Percentiles rank a stretch among this genome's conserved stretches.
Conservation (phyloP, 1,140 invertebrate species). For the Amyelois transitella region DNA sequence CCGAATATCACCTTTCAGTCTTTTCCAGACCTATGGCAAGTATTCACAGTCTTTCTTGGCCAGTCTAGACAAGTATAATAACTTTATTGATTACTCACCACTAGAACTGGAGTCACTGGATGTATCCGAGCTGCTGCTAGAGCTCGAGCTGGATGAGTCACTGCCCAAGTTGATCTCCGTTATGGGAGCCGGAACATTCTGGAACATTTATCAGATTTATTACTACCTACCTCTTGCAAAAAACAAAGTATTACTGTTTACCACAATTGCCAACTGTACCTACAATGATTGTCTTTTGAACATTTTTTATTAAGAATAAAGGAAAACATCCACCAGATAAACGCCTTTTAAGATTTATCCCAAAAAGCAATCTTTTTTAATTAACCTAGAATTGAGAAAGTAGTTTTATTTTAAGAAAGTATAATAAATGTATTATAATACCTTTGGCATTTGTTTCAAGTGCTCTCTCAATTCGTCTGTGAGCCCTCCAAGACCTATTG, state of each 20-base stretch:
- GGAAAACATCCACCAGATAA: too few species aligned
- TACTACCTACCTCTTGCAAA: too few species aligned
- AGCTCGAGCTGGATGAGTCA: conserved; percentile 46
- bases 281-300: too few species aligned
- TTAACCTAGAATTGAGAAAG: not conserved
- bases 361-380: not conserved
- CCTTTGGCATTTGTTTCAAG: conserved; percentile 88
- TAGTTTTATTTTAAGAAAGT: conserved; percentile 1
- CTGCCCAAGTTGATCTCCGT: conserved; percentile 54
- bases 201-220: conserved; percentile 10
- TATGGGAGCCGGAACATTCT: conserved; percentile 53
- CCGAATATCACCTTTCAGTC: too few species aligned
- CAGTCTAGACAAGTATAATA: not conserved
- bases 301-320: too few species aligned
- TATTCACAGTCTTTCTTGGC: too few species aligned
- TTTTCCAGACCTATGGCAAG: too few species aligned
- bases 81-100: conserved; percentile 28
- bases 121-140: conserved; percentile 39
- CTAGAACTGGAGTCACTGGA: conserved; percentile 55
- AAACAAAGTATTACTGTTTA: too few species aligned
- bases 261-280: too few species aligned
- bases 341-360: too few species aligned
- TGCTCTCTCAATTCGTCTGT: conserved; percentile 95
- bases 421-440: conserved; percentile 27
- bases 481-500: conserved; percentile 96